Percentiles rank a stretch among this genome's conserved stretches.
phyloP scores from a whole-genome alignment of 2,888 invertebrate species.

The Heteropelma amictum region DNA sequence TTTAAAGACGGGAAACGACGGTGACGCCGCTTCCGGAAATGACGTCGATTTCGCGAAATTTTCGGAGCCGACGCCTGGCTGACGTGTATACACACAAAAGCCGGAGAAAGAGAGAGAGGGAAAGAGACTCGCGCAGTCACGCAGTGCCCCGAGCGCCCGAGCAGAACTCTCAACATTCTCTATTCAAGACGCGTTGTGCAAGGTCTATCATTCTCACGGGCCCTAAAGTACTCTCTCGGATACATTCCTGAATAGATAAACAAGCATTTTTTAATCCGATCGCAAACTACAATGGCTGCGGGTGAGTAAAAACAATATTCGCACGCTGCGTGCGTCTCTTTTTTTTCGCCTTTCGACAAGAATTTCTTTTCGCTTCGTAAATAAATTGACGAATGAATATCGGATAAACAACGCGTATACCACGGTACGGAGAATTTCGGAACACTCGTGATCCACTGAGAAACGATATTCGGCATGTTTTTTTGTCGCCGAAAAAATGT shows the following conservation, averaged over 20 bases:
- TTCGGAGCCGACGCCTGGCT: conserved; percentile 44
- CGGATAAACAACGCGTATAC: too few species aligned
- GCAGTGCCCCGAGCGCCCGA: not conserved
- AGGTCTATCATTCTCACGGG: not conserved
- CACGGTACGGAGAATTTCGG: too few species aligned
- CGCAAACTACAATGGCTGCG: conserved; percentile 39
- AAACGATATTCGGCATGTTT: too few species aligned
- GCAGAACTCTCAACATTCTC: conserved; percentile 6
- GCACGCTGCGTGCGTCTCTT: not conserved
- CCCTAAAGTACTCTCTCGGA: not conserved
- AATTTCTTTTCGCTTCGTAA: not conserved
- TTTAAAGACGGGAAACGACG: conserved; percentile 25
- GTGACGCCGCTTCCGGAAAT: conserved; percentile 38
- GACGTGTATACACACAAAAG: conserved; percentile 7
- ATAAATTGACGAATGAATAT: too few species aligned
- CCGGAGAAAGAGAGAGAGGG: not conserved
- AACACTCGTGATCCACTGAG: too few species aligned
- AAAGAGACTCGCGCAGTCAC: not conserved
- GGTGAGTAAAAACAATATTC: conserved; percentile 28
- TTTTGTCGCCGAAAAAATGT: too few species aligned
- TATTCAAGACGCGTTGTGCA: not conserved
- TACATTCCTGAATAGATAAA: conserved; percentile 5
- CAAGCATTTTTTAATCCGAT: conserved; percentile 2
- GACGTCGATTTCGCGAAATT: conserved; percentile 16
- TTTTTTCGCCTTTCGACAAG: not conserved